Percentiles rank a stretch among this genome's conserved stretches.
These are phyloP conservation scores for Lamellibrachia luymesi DNA, from an alignment of 1,140 invertebrate genomes.

Conservation along the genomic window DNA sequence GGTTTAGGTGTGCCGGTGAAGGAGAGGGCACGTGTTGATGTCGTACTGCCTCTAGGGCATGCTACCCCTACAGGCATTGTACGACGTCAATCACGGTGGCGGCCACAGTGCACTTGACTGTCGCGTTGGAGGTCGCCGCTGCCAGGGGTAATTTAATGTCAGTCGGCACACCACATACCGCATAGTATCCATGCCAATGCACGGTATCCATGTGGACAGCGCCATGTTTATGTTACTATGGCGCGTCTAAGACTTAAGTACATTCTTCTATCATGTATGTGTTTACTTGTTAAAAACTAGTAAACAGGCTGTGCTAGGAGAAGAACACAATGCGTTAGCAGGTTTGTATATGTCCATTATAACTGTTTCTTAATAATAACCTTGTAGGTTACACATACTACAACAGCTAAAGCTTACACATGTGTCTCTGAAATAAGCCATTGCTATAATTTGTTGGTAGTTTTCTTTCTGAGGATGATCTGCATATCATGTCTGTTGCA, in stretches of 20 bases:
- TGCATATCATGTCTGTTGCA: not conserved
- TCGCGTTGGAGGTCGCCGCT: not conserved
- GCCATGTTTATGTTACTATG: not conserved
- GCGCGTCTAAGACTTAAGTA: not conserved
- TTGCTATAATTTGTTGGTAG: not conserved
- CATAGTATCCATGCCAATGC: not conserved
- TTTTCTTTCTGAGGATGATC: not conserved
- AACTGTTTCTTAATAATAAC: not conserved
- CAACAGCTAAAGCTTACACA: not conserved
- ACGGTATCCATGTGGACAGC: not conserved
- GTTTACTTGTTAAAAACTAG: not conserved
- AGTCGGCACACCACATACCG: not conserved
- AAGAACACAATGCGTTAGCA: not conserved
- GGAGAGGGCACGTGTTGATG: not conserved
- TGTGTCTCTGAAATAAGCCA: not conserved
- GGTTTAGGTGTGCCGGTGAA: not conserved
- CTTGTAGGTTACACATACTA: not conserved
- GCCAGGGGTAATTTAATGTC: not conserved
- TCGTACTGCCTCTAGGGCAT: not conserved
- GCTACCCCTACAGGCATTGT: not conserved
- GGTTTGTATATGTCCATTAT: not conserved
- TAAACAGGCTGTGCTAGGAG: not conserved
- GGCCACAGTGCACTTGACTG: not conserved
- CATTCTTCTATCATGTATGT: not conserved
- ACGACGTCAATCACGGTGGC: not conserved